These are phyloP conservation scores for Glaucomys volans DNA, from an alignment of 2,113 vertebrate species.

Conservation along the genomic window DNA sequence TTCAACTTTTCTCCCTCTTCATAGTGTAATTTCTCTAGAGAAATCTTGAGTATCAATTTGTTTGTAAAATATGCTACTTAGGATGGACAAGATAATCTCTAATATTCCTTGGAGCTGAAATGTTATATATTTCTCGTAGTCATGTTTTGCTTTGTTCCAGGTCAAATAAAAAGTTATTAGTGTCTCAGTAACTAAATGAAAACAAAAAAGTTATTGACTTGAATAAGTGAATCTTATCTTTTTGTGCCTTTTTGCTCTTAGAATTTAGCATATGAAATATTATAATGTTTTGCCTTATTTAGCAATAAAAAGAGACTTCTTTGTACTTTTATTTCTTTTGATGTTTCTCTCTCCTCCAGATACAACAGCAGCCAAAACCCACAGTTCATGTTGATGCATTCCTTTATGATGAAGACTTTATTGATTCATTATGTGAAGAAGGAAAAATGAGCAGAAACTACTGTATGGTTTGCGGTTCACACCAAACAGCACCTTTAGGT, in stretches of 20 bases:
- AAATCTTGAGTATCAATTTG: not conserved
- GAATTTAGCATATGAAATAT: constrained; percentile 54
- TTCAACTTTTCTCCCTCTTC: not conserved
- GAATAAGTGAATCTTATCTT: not conserved
- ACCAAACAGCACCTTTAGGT: constrained; percentile 92
- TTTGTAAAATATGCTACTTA: constrained; percentile 45
- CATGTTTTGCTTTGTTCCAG: not conserved
- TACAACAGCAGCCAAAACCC: constrained; percentile 87
- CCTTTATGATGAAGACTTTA: constrained; percentile 94
- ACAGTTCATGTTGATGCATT: constrained; percentile 94
- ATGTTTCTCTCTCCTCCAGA: constrained; percentile 86
- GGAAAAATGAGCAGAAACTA: constrained; percentile 94
- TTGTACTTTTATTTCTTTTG: constrained; percentile 74
- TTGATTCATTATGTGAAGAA: constrained; percentile 93
- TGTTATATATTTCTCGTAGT: not conserved
- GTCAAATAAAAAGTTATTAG: constrained; percentile 58
- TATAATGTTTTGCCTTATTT: constrained; percentile 74
- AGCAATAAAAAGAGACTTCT: constrained; percentile 74
- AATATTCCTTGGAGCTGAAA: constrained; percentile 45
- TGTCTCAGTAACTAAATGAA: constrained; percentile 45
- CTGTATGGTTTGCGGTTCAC: constrained; percentile 92
- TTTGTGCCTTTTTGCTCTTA: constrained; percentile 43
- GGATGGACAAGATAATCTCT: constrained; percentile 19
- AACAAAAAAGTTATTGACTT: constrained; percentile 18
- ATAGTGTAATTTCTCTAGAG: not conserved